Conservation (phyloP, 92 coral and sea anemone species). For the Nematostella vectensis region DNA sequence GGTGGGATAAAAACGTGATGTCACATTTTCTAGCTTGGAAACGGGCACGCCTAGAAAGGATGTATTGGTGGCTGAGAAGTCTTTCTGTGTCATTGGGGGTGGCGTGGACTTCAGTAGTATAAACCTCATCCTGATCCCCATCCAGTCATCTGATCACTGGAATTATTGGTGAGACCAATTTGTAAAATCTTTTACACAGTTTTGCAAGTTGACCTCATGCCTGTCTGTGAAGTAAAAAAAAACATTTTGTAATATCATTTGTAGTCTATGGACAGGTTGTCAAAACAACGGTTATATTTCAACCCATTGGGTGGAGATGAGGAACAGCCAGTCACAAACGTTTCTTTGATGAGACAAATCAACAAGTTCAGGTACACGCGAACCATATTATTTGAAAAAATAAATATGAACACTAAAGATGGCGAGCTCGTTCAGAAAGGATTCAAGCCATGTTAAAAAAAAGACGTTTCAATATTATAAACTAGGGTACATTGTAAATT, state of each 20-base stretch:
- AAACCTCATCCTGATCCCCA: background rate
- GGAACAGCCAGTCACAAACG: constrained; percentile 1
- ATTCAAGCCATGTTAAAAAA: no score
- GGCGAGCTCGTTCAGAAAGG: no score
- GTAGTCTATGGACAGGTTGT: background rate
- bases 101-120: constrained; percentile 1
- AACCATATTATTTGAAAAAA: no score
- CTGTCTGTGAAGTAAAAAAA: background rate
- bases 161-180: background rate
- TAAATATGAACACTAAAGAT: no score
- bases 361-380: background rate
- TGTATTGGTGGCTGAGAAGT: no score
- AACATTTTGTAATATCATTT: background rate
- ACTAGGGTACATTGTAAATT: no score
- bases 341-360: background rate
- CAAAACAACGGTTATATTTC: background rate
- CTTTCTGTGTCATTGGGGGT: no score
- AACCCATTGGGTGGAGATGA: background rate
- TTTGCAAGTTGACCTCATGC: background rate
- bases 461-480: no score
- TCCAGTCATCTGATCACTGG: background rate
- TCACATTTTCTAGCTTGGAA: no score
- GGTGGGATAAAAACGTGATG: no score
- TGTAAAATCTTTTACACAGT: background rate
- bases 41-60: no score